Conservation (phyloP, 30 jellyfish, hydroid and myxozoan species). For the Turritopsis rubra region DNA sequence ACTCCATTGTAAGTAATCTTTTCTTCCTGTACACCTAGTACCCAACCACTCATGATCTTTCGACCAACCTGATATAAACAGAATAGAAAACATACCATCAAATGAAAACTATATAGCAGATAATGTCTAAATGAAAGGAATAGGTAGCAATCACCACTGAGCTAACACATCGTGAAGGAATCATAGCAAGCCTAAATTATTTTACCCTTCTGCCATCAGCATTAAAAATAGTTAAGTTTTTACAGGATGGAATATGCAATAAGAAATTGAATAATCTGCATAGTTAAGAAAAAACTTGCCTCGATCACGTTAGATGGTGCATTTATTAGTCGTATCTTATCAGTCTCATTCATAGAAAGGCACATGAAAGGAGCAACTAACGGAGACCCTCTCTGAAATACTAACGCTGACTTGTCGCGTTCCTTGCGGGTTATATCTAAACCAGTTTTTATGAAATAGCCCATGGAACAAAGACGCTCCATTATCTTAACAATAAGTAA, state of each 20-base stretch:
- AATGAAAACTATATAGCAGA: no score
- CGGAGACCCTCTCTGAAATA: slow-evolving; percentile 58
- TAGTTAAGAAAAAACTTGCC: no score
- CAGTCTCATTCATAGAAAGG: slow-evolving; percentile 54
- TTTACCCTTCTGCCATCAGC: no score
- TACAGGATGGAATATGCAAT: no score
- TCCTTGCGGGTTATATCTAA: slow-evolving; percentile 54
- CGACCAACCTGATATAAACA: slow-evolving; percentile 36
- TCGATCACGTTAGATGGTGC: slow-evolving; percentile 47
- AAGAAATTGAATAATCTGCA: no score
- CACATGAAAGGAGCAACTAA: slow-evolving; percentile 37
- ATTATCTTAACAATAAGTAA: slow-evolving; percentile 41
- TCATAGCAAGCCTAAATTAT: no score
- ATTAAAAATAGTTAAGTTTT: no score
- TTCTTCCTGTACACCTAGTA: slow-evolving; percentile 46
- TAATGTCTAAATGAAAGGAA: no score
- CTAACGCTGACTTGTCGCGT: slow-evolving; percentile 51
- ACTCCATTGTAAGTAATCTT: not conserved
- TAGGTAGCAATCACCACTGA: no score
- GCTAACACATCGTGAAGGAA: no score
- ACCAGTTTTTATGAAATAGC: slow-evolving; percentile 49
- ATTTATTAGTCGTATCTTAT: slow-evolving; percentile 52
- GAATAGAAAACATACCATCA: no score
- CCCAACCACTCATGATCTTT: slow-evolving; percentile 41
- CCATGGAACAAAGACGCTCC: slow-evolving; percentile 47